Conservation (phyloP, 2,113 vertebrate species). For the Odocoileus hemionus region DNA sequence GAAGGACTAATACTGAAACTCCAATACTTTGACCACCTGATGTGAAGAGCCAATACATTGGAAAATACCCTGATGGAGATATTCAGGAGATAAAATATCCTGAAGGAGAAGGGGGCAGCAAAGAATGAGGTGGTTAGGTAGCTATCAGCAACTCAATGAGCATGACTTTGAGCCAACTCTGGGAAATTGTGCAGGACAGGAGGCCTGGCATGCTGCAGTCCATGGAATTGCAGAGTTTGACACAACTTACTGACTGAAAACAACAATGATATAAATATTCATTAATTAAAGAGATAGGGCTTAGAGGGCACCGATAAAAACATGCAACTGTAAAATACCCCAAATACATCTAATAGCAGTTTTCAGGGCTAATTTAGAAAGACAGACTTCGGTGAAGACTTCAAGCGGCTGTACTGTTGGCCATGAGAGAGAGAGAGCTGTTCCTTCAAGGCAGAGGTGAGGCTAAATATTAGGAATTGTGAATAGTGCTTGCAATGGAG, state of each 20-base stretch:
- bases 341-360: not conserved
- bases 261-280: not conserved
- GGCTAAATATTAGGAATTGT: not conserved
- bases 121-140: not conserved
- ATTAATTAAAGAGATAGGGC: not conserved
- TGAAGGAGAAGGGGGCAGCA: not conserved
- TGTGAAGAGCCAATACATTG: not conserved
- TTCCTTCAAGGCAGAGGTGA: not conserved
- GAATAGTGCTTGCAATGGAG: not conserved
- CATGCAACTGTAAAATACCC: not conserved
- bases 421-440: not conserved
- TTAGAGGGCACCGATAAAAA: slow-evolving; percentile 12
- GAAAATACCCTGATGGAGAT: not conserved
- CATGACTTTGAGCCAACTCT: not conserved
- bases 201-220: not conserved
- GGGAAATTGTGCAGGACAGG: not conserved
- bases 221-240: not conserved
- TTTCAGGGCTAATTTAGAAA: not conserved
- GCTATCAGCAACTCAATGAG: not conserved
- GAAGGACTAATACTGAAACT: not conserved
- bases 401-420: not conserved
- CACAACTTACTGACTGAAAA: not conserved
- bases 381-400: not conserved
- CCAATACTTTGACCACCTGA: not conserved
- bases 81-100: not conserved